phyloP scores from a whole-genome alignment of 2,113 vertebrate species.

The Psephotus haematonotus region DNA sequence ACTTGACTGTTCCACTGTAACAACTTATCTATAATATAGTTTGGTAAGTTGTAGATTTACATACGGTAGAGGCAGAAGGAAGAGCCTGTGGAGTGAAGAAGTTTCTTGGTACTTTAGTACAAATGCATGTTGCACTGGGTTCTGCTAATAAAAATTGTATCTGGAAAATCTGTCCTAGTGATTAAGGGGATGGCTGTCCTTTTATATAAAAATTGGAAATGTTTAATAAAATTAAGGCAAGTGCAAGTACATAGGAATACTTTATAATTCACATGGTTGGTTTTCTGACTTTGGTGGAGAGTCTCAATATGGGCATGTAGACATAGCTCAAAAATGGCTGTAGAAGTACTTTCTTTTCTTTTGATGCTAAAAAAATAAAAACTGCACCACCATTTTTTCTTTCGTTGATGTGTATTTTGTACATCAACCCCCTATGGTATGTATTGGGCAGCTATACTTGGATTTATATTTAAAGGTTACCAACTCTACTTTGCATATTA shows the following conservation, averaged over 20 bases:
- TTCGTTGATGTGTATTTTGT: not conserved
- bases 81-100: not conserved
- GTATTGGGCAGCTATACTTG: not conserved
- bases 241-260: not conserved
- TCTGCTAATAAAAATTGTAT: not conserved
- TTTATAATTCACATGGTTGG: rapidly evolving
- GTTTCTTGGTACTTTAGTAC: not conserved
- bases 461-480: slow-evolving; percentile 6
- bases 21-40: not conserved
- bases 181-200: not conserved
- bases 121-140: not conserved
- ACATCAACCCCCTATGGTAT: not conserved
- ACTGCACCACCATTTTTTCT: not conserved
- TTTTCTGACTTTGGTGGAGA: not conserved
- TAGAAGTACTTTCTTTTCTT: not conserved
- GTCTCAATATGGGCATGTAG: not conserved
- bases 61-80: not conserved
- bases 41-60: not conserved
- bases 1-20: not conserved
- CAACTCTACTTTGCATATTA: not conserved
- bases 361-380: not conserved
- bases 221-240: not conserved
- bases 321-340: not conserved
- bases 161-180: not conserved
- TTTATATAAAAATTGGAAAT: not conserved